Base-by-base conservation (phyloP, 2,888 invertebrate species). In the Drosophila maculinotata region DNA sequence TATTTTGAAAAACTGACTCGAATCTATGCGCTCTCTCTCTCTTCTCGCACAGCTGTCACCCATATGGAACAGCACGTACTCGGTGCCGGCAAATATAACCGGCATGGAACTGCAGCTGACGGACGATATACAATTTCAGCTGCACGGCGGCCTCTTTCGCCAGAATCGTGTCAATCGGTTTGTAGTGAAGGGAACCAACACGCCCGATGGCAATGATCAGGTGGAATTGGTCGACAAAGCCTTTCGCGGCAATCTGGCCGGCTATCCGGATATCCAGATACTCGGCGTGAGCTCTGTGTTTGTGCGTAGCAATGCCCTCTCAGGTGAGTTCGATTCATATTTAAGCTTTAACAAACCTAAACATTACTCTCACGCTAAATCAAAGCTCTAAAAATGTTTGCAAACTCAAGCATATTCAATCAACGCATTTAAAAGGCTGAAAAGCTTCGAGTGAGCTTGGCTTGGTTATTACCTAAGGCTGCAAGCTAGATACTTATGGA, bases 201-300 rank as follows among this genome's bases (percentile, higher is more conserved):
- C 9, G 25, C 52, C 69, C 14, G 36, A 54, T 25, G 75, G 79
- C 20, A 62, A 74, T 1, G 90, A 90, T 60, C 90, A 90, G 47
- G 87, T 91, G 17, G 91, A 92, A 72, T 67, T 92, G 2, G 69
- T 76, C 9, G 65, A 81, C 6, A 81, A 89, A 62, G 89, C 90
- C 15, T 91, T 91, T 42, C 66, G 66, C 2, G 88, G 88, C 10
- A 90, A 90, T 39, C 69, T 69, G 9, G 92, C 81, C 14, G 90
- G 90, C 4, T 91, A 76, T 87, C 92, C 92, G 9, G 90, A 91
- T 39, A 88, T 92, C 15, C 74, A 84, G 30, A 87, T 92, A 23
- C 41, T 69, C 4, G 88, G 87, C 54, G 88, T 89, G 3, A 74
- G 81, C 53, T 73, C 79, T 23, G 89, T 91, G 9, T 81, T 90